Percentiles rank a stretch among this genome's conserved stretches.
Conservation (phyloP, 2,113 vertebrate genomes). For the Oplegnathus fasciatus region DNA sequence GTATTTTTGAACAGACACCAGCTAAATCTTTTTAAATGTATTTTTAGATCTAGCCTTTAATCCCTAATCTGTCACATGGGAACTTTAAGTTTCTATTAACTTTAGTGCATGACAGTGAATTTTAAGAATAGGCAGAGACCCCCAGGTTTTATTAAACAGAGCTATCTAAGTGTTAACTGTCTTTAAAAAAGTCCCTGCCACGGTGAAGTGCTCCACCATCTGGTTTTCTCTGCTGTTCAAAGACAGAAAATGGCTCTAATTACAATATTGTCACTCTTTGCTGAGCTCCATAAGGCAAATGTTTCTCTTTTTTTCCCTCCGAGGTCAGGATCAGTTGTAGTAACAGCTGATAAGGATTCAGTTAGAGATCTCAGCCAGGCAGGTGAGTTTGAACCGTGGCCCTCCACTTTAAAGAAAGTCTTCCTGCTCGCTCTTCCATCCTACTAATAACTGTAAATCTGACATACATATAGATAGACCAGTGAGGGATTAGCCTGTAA, state of each 20-base stretch:
- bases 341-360: slow-evolving; percentile 49
- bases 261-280: slow-evolving; percentile 38
- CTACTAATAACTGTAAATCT: slow-evolving; percentile 67
- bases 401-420: slow-evolving; percentile 45
- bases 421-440: slow-evolving; percentile 16
- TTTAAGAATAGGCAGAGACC: neutral
- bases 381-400: slow-evolving; percentile 35
- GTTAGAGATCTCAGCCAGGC: slow-evolving; percentile 29
- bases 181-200: slow-evolving; percentile 6
- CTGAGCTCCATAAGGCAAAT: slow-evolving; percentile 28
- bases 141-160: neutral
- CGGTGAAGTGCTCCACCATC: slow-evolving; percentile 34
- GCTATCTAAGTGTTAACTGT: slow-evolving; percentile 5
- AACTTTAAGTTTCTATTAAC: no score
- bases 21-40: neutral
- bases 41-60: neutral
- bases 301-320: slow-evolving; percentile 7
- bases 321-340: slow-evolving; percentile 44
- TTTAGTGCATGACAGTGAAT: neutral
- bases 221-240: slow-evolving; percentile 27
- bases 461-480: slow-evolving; percentile 55
- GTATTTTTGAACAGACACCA: no score
- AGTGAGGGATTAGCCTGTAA: slow-evolving; percentile 65
- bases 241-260: slow-evolving; percentile 27
- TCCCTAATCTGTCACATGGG: neutral